Base-by-base conservation (phyloP, 2,113 vertebrate species). In the Colius striatus region DNA sequence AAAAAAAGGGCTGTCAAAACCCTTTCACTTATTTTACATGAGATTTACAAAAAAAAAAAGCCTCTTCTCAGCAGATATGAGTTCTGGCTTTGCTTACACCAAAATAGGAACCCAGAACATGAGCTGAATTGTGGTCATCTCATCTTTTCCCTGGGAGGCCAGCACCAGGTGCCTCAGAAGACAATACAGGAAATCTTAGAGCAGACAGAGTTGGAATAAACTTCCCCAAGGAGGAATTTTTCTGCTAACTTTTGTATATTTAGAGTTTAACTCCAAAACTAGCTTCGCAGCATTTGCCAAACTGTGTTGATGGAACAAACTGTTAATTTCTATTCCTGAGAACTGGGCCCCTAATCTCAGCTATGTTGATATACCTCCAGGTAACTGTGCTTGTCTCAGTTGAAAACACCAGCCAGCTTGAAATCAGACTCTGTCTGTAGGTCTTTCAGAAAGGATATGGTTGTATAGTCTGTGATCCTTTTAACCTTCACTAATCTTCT, bases 1-100 rank as follows among this genome's bases (percentile, higher is more conserved):
- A 70, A 92, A 87, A 65, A 62, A 88, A 62, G 13, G 63, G 14
- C 65, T 55, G 43, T 77, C 47, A 89, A 91, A 96, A 67, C 21
- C 10, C 34, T 66, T 72, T 68, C 18, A 47, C n/a, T 91, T 92
- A 34, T 58, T 89, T 94, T 91, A 65, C 19, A 26, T 32, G 23
- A 19, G 3, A 10, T 70, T 65, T 76, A 5, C 2, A 5, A 45
- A 66, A 50, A 43, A 57, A 30, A 8, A 41, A 41, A 41, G 10
- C 62, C 17, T 76, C 22, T 91, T 75, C 32, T 25, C 43, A 79
- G 55, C 29, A 77, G 27, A 15, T 16, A 19, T 0, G 3, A 53
- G 20, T n/a, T 83, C 19, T 53, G 43, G 18, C 27, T 71, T 79
- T 68, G 68, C 50, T 70, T 48, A 22, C 10, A 54, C 36, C 60